These are phyloP conservation scores for Exaiptasia diaphana DNA, from an alignment of 64 coral and sea anemone genomes.

Conservation along the genomic window DNA sequence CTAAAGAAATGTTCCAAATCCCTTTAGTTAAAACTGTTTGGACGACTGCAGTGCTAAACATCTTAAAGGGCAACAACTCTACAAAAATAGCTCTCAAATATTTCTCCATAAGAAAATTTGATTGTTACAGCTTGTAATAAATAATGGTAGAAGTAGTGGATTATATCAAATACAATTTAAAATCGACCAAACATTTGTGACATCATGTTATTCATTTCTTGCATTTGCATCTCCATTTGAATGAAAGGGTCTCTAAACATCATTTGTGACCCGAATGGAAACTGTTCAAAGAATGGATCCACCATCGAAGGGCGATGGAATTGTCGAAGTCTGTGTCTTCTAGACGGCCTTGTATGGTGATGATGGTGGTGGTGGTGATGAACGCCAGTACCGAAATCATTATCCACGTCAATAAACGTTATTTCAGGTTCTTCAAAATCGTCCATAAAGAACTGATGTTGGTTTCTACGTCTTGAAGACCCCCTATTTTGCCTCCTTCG, in stretches of 20 bases:
- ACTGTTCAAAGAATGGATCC: neutral
- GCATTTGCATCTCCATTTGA: slow-evolving; percentile 19
- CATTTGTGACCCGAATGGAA: neutral
- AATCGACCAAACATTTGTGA: slow-evolving; percentile 14
- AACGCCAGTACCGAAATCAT: neutral
- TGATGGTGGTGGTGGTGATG: neutral
- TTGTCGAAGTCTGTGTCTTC: neutral
- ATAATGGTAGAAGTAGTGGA: too few species aligned
- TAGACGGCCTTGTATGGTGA: neutral
- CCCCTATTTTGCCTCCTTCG: neutral
- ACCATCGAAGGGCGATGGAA: neutral
- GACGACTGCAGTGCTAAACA: too few species aligned
- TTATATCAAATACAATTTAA: too few species aligned
- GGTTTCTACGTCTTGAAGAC: neutral
- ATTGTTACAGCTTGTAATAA: too few species aligned
- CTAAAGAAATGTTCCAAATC: too few species aligned
- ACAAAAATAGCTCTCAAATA: too few species aligned
- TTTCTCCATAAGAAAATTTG: too few species aligned
- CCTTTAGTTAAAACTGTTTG: too few species aligned
- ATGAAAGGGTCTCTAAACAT: neutral
- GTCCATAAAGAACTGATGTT: neutral
- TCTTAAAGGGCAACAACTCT: too few species aligned
- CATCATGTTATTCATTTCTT: slow-evolving; percentile 21
- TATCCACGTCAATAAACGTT: neutral
- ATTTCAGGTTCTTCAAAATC: neutral